These are phyloP conservation scores for Manis pentadactyla DNA, from an alignment of 2,797 vertebrate genomes.

Conservation along the genomic window DNA sequence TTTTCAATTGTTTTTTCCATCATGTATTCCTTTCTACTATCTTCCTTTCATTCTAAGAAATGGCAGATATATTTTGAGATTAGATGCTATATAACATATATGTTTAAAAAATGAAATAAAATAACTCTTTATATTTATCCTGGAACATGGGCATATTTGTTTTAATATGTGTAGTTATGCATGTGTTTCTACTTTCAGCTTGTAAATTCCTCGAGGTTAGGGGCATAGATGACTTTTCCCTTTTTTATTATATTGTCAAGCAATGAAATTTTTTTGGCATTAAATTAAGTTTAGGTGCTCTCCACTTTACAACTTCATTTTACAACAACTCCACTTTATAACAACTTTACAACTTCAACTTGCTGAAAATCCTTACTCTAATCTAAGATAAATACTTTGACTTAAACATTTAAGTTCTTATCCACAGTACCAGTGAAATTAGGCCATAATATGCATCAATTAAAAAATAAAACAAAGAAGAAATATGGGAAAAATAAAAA, in stretches of 20 bases:
- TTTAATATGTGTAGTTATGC: not conserved
- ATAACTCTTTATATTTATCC: not conserved
- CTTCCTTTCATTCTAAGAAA: not conserved
- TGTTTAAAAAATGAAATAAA: not conserved
- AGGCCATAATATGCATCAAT: not conserved
- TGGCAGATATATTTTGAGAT: not conserved
- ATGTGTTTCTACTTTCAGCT: not conserved
- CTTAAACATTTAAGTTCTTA: not conserved
- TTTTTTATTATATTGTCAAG: not conserved
- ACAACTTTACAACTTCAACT: not conserved
- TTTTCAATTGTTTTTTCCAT: not conserved
- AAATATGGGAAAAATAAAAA: not conserved
- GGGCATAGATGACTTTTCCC: not conserved
- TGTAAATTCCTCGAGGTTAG: not conserved
- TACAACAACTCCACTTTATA: not conserved
- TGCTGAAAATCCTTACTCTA: not conserved
- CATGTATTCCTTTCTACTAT: not conserved
- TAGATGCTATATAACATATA: not conserved
- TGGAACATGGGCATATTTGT: not conserved
- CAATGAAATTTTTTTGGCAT: not conserved
- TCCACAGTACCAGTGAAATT: not conserved
- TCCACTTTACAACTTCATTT: not conserved
- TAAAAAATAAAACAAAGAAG: not conserved
- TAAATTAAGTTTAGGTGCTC: not conserved
- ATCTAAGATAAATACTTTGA: not conserved